A percentile compares a stretch with the other conserved stretches of the same genome.
Evolutionary conservation across 2,888 invertebrate species (phyloP).

Genomic region (Eretmocerus hayati): DNA sequence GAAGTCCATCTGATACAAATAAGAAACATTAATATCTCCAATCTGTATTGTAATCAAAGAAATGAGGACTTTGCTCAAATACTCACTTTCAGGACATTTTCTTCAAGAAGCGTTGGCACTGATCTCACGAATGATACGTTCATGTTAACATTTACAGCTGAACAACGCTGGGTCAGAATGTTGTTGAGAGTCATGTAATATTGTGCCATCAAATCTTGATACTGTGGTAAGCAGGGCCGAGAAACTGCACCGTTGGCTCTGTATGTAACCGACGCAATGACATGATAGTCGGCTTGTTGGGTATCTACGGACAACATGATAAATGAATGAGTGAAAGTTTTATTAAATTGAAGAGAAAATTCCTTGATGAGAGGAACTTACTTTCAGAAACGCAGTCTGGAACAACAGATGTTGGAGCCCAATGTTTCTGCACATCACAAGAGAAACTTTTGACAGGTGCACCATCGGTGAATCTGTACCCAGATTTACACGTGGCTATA

Average conservation of each 20-base stretch:
- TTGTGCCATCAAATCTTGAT: slow-evolving; percentile 74
- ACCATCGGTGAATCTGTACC: slow-evolving; percentile 85
- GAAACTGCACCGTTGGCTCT: slow-evolving; percentile 87
- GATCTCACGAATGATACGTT: slow-evolving; percentile 85
- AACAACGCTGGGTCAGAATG: slow-evolving; percentile 83
- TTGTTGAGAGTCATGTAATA: slow-evolving; percentile 73
- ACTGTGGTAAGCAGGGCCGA: slow-evolving; percentile 74
- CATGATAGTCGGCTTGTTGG: slow-evolving; percentile 90
- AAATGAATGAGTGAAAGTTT: slow-evolving; percentile 2
- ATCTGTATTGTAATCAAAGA: background rate
- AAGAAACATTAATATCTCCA: background rate
- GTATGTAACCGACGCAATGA: slow-evolving; percentile 78
- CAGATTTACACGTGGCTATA: slow-evolving; percentile 81
- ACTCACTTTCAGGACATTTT: slow-evolving; percentile 69
- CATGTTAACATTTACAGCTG: slow-evolving; percentile 89
- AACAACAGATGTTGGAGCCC: slow-evolving; percentile 83
- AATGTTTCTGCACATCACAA: slow-evolving; percentile 73
- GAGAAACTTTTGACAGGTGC: slow-evolving; percentile 80
- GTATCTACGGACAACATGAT: slow-evolving; percentile 56
- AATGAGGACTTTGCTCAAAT: background rate
- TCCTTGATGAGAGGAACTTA: slow-evolving; percentile 41
- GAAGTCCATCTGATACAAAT: slow-evolving; percentile 63
- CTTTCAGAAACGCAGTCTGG: slow-evolving; percentile 94
- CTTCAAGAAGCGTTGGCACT: slow-evolving; percentile 70
- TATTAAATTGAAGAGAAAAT: background rate